Conservation (phyloP, 1,140 invertebrate species). For the Gryllus bimaculatus region DNA sequence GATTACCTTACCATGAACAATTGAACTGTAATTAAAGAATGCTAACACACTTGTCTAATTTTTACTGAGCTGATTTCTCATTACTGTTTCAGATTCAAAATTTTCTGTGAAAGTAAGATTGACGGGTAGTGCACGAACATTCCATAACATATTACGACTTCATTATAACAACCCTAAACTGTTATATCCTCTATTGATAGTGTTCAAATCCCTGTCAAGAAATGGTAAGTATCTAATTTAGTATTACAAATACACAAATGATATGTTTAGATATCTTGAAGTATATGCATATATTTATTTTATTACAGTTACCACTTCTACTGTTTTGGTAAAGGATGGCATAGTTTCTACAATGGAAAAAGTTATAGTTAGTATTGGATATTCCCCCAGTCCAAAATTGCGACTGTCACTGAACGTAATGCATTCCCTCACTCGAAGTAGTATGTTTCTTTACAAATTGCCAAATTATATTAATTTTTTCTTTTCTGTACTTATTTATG, state of each 20-base stretch:
- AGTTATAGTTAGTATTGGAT: constrained; percentile 48
- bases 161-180: constrained; percentile 49
- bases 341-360: constrained; percentile 50
- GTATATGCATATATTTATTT: too few relatives aligned
- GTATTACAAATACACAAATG: too few relatives aligned
- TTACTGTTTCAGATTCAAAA: constrained; percentile 46
- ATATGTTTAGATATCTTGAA: too few relatives aligned
- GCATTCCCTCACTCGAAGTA: constrained; percentile 53
- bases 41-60: too few relatives aligned
- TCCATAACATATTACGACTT: constrained; percentile 49
- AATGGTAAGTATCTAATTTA: constrained; percentile 41
- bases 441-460: constrained; percentile 34
- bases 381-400: constrained; percentile 49
- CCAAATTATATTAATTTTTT: background rate
- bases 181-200: constrained; percentile 48
- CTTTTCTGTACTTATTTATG: background rate
- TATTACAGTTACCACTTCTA: constrained; percentile 45
- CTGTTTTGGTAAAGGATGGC: constrained; percentile 51
- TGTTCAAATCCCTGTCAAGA: constrained; percentile 51
- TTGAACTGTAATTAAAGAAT: too few relatives aligned
- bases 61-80: background rate
- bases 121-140: constrained; percentile 47
- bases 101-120: constrained; percentile 49
- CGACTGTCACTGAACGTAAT: constrained; percentile 51
- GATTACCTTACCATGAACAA: background rate